Percentiles rank a stretch among this genome's conserved stretches.
These are phyloP conservation scores for Acanthosepion pharaonis DNA, from an alignment of 2,888 invertebrate genomes.

Conservation along the genomic window DNA sequence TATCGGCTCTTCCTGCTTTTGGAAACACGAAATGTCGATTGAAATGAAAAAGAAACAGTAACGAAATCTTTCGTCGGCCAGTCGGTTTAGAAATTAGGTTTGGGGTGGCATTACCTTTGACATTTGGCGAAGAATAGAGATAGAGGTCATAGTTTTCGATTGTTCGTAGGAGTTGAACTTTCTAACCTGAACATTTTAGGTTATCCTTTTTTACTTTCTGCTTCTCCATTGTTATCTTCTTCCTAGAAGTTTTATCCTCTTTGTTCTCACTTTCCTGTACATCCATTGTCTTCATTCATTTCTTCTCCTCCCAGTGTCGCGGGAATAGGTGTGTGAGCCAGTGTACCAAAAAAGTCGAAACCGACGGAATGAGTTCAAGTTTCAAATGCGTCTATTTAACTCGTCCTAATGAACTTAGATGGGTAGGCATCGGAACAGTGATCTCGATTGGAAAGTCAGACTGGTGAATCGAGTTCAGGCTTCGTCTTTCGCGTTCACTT, in stretches of 20 bases:
- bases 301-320: background rate
- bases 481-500: too few species aligned
- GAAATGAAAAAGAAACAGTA: background rate
- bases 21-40: background rate
- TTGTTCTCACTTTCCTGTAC: background rate
- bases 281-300: background rate
- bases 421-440: too few species aligned
- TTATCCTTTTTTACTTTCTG: background rate
- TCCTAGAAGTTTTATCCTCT: background rate
- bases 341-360: too few species aligned
- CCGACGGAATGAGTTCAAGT: too few species aligned
- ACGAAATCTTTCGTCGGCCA: background rate
- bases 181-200: background rate
- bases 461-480: too few species aligned
- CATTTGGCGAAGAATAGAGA: background rate
- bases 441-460: too few species aligned
- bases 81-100: background rate
- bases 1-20: background rate
- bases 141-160: background rate
- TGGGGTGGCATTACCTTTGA: background rate
- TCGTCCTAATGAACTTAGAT: too few species aligned
- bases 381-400: too few species aligned
- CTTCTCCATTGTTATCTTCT: background rate
- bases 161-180: slow-evolving; percentile 4
- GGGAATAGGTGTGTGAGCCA: too few species aligned